phyloP scores from a whole-genome alignment of 2,797 vertebrate genomes.

The Nothura maculosa region DNA sequence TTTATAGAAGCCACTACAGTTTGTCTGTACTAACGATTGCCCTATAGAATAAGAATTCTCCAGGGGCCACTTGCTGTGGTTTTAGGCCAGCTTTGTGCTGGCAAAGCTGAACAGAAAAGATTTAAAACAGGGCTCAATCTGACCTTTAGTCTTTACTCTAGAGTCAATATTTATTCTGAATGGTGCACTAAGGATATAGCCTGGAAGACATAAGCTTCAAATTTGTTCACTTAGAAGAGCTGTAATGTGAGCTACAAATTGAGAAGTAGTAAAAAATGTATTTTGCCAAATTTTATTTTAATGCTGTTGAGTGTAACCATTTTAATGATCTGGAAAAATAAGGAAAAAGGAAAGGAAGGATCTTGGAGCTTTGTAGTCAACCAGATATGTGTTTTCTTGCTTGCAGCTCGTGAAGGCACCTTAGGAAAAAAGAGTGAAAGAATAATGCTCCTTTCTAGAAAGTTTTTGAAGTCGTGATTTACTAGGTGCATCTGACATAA shows the following conservation, averaged over 20 bases:
- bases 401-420: not conserved
- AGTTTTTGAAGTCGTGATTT: slow-evolving; percentile 42
- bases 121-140: slow-evolving; percentile 51
- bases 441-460: slow-evolving; percentile 26
- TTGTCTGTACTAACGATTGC: not conserved
- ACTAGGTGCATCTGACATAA: slow-evolving; percentile 45
- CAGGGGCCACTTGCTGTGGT: slow-evolving; percentile 32
- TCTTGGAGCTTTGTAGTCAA: slow-evolving; percentile 19
- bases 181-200: slow-evolving; percentile 53
- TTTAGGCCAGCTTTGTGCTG: slow-evolving; percentile 42
- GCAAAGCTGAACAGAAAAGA: slow-evolving; percentile 38
- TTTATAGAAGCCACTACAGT: slow-evolving; percentile 11
- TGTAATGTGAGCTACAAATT: slow-evolving; percentile 69
- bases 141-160: slow-evolving; percentile 47
- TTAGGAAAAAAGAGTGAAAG: not conserved
- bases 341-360: not conserved
- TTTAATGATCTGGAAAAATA: not conserved
- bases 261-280: slow-evolving; percentile 55
- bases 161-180: slow-evolving; percentile 71
- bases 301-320: slow-evolving; percentile 36
- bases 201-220: slow-evolving; percentile 70
- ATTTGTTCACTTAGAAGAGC: slow-evolving; percentile 61
- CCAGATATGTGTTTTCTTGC: not conserved
- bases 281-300: slow-evolving; percentile 69
- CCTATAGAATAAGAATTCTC: slow-evolving; percentile 41